phyloP scores from a whole-genome alignment of 2,113 vertebrate species.

The Scatophagus argus region DNA sequence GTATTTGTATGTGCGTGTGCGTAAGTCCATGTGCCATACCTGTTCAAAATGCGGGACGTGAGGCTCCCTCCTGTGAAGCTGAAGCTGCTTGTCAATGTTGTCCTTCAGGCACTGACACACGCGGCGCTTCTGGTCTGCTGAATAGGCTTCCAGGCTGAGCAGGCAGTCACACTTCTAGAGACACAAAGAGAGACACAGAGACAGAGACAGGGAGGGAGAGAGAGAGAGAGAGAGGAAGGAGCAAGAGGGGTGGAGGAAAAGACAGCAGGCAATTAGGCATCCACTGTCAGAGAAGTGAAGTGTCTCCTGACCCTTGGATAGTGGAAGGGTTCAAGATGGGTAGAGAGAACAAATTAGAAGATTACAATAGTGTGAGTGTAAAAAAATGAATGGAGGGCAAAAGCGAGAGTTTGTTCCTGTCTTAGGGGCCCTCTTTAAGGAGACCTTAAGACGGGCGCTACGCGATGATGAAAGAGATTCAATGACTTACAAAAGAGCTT shows the following conservation, averaged over 20 bases:
- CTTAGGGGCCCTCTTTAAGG: neutral
- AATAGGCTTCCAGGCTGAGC: slow-evolving; percentile 95
- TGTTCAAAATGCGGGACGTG: slow-evolving; percentile 80
- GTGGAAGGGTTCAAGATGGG: neutral
- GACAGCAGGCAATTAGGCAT: slow-evolving; percentile 62
- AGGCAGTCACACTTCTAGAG: slow-evolving; percentile 94
- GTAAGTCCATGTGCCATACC: slow-evolving; percentile 81
- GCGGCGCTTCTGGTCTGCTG: slow-evolving; percentile 93
- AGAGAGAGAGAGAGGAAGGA: slow-evolving; percentile 36
- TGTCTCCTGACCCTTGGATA: slow-evolving; percentile 18
- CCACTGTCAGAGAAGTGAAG: slow-evolving; percentile 43
- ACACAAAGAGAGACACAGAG: slow-evolving; percentile 37
- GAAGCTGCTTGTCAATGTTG: slow-evolving; percentile 93
- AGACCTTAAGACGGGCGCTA: neutral
- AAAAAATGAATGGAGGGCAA: slow-evolving; percentile 1
- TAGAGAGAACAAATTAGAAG: slow-evolving; percentile 1
- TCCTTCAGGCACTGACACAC: slow-evolving; percentile 96
- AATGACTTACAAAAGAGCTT: slow-evolving; percentile 14
- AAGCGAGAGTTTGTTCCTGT: neutral
- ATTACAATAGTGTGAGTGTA: neutral
- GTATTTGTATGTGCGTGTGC: neutral
- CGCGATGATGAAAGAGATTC: neutral
- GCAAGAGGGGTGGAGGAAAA: slow-evolving; percentile 39
- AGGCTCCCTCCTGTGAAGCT: slow-evolving; percentile 85
- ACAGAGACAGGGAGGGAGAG: slow-evolving; percentile 41